Percentiles rank a stretch among this genome's conserved stretches.
phyloP scores from a whole-genome alignment of 2,797 vertebrate species.

The Takifugu rubripes region DNA sequence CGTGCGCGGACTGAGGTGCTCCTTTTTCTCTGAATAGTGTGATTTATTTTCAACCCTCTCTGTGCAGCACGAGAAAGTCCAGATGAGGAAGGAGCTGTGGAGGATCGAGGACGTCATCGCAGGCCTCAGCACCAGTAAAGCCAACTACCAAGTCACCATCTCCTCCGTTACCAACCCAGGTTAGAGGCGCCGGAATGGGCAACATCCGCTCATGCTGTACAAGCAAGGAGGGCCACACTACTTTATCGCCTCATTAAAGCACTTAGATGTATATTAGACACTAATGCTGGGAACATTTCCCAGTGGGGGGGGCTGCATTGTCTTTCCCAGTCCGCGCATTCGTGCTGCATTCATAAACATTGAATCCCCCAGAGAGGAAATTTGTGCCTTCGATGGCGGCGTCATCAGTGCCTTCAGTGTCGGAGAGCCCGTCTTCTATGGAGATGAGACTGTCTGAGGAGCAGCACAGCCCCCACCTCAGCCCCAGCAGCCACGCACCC shows the following conservation, averaged over 20 bases:
- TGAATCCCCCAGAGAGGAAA: conserved; percentile 86
- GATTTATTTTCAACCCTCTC: conserved; percentile 3
- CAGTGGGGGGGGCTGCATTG: conserved; percentile 20
- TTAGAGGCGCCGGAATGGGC: conserved; percentile 55
- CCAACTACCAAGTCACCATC: conserved; percentile 92
- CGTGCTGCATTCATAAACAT: conserved; percentile 33
- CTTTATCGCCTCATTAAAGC: conserved; percentile 25
- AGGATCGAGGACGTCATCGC: conserved; percentile 95
- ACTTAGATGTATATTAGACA: conserved; percentile 11
- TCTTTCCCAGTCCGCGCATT: conserved; percentile 24
- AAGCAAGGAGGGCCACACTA: background rate
- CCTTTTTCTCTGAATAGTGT: too few relatives aligned
- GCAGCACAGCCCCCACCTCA: conserved; percentile 81
- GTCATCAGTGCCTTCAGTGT: conserved; percentile 90
- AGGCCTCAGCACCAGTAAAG: conserved; percentile 92
- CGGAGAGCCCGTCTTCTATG: conserved; percentile 69
- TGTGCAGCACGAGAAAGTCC: conserved; percentile 84
- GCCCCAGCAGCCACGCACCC: conserved; percentile 76
- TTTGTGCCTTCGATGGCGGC: conserved; percentile 91
- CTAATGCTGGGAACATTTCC: conserved; percentile 32
- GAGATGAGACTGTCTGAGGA: conserved; percentile 78
- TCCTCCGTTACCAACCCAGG: conserved; percentile 96
- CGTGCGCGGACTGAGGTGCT: too few relatives aligned
- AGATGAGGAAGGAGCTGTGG: conserved; percentile 96
- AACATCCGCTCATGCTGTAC: background rate